Percentiles rank a stretch among this genome's conserved stretches.
Evolutionary conservation across 2,113 vertebrate genomes (phyloP).

Genomic region (Rhodinocichla rosea): DNA sequence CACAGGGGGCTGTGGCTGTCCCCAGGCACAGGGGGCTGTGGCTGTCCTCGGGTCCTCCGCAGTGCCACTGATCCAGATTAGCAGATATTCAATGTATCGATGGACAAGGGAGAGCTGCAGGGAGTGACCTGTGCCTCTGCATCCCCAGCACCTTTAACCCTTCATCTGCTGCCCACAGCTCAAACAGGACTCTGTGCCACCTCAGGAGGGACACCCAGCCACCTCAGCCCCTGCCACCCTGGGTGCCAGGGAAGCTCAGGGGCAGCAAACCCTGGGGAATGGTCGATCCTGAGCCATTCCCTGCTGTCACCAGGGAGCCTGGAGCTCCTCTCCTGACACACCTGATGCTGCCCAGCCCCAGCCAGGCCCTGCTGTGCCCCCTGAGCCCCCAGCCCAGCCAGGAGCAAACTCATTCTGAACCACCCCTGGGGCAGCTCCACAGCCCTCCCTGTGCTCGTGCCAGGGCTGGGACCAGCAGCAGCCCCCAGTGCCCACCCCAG

Average conservation of each 20-base stretch:
- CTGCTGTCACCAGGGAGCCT: fast-evolving
- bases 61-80: not conserved
- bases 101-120: not conserved
- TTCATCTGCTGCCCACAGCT: not conserved
- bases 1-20: not conserved
- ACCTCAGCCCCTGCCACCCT: not conserved
- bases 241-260: fast-evolving
- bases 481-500: not conserved
- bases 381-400: fast-evolving
- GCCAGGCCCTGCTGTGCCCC: not conserved
- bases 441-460: not conserved
- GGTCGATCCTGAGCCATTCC: not conserved
- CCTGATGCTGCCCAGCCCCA: not conserved
- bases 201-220: not conserved
- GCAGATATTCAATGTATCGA: conserved; percentile 12
- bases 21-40: too few species aligned
- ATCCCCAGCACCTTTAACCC: not conserved
- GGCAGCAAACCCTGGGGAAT: not conserved
- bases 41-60: too few species aligned
- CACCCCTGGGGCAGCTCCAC: not conserved
- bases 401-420: not conserved
- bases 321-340: not conserved
- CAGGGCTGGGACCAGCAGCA: not conserved
- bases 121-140: not conserved
- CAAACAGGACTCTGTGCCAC: not conserved